Conservation (phyloP, 2,888 invertebrate genomes). For the Salpingus planirostris region DNA sequence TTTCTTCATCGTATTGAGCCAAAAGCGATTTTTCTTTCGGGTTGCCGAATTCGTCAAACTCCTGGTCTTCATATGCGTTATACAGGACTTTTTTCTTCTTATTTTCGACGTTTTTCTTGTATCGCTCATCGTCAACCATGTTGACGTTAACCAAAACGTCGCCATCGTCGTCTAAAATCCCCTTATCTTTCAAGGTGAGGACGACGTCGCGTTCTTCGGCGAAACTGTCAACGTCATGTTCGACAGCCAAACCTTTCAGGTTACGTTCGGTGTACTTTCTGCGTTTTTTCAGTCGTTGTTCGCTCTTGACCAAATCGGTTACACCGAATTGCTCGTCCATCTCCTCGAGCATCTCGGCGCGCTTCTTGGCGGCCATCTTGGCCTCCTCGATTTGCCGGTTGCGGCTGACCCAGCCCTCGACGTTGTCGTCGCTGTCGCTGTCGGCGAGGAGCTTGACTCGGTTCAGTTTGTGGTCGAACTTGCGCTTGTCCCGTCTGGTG, state of each 20-base stretch:
- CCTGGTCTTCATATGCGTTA: slow-evolving; percentile 76
- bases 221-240: slow-evolving; percentile 64
- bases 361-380: slow-evolving; percentile 74
- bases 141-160: slow-evolving; percentile 91
- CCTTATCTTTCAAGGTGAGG: slow-evolving; percentile 88
- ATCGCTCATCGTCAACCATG: slow-evolving; percentile 74
- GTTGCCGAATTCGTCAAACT: slow-evolving; percentile 59
- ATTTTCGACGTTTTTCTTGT: slow-evolving; percentile 74
- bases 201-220: slow-evolving; percentile 78
- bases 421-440: slow-evolving; percentile 66
- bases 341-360: slow-evolving; percentile 88
- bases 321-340: slow-evolving; percentile 93
- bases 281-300: slow-evolving; percentile 50
- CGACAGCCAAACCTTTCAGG: slow-evolving; percentile 74
- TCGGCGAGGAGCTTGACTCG: slow-evolving; percentile 57
- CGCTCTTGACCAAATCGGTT: slow-evolving; percentile 72
- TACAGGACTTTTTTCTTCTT: slow-evolving; percentile 81
- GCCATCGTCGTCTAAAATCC: slow-evolving; percentile 73
- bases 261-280: slow-evolving; percentile 60
- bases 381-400: slow-evolving; percentile 68
- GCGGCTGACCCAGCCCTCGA: slow-evolving; percentile 75
- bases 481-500: slow-evolving; percentile 69
- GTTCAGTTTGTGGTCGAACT: slow-evolving; percentile 58
- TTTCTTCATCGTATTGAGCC: slow-evolving; percentile 91
- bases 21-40: slow-evolving; percentile 61